Percentiles rank a stretch among this genome's conserved stretches.
These are phyloP conservation scores for Galerucella pusilla DNA, from an alignment of 2,888 invertebrate genomes.

Conservation along the genomic window DNA sequence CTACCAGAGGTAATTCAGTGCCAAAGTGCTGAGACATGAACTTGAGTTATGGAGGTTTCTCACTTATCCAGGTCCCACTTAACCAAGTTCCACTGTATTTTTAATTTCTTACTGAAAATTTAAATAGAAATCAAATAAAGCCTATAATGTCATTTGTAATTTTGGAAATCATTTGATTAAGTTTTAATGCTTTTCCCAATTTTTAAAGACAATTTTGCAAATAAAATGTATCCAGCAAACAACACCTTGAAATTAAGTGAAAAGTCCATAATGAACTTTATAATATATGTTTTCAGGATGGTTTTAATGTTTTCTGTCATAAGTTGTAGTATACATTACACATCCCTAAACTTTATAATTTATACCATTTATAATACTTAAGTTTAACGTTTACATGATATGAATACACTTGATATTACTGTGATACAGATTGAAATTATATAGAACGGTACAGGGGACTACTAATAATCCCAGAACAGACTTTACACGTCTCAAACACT, in stretches of 20 bases:
- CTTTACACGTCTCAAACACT: slow-evolving; percentile 36
- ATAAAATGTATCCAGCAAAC: neutral
- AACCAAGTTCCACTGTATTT: too few species aligned
- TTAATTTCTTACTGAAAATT: too few species aligned
- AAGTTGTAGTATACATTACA: slow-evolving; percentile 42
- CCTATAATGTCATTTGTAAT: too few species aligned
- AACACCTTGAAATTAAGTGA: neutral
- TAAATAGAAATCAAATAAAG: too few species aligned
- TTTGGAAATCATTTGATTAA: too few species aligned
- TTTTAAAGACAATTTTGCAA: too few species aligned
- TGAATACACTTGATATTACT: slow-evolving; percentile 48
- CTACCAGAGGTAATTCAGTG: too few species aligned
- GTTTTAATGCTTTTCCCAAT: too few species aligned
- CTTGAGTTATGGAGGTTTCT: too few species aligned
- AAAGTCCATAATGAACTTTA: slow-evolving; percentile 42
- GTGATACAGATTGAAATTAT: slow-evolving; percentile 38
- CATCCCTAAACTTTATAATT: slow-evolving; percentile 48
- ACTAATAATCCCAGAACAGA: slow-evolving; percentile 37
- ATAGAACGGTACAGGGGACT: slow-evolving; percentile 35
- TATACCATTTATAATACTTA: slow-evolving; percentile 46
- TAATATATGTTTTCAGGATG: slow-evolving; percentile 44
- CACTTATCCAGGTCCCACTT: too few species aligned
- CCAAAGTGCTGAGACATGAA: too few species aligned
- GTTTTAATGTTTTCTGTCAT: slow-evolving; percentile 46
- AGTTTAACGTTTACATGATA: slow-evolving; percentile 49